Conservation (phyloP, 2,797 vertebrate species). For the Leptoclinus maculatus region DNA sequence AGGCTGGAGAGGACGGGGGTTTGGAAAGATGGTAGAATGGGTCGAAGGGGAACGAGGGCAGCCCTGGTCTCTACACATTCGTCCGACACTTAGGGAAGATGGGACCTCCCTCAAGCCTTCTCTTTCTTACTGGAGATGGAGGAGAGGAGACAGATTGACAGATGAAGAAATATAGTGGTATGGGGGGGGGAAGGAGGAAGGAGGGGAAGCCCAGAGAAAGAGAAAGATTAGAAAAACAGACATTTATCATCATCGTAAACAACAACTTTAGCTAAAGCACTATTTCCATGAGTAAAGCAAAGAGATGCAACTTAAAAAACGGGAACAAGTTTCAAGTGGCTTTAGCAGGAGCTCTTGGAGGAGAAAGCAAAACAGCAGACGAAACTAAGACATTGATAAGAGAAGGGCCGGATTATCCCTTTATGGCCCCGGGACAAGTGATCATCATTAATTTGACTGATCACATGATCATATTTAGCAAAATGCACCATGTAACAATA, state of each 20-base stretch:
- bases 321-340: not conserved
- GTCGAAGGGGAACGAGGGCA: constrained; percentile 46
- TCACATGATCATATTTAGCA: not conserved
- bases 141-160: constrained; percentile 24
- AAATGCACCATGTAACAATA: not conserved
- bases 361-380: not conserved
- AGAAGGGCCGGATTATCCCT: constrained; percentile 6
- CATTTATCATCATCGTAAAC: not conserved
- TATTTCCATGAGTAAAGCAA: constrained; percentile 10
- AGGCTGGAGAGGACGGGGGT: constrained; percentile 20
- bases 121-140: constrained; percentile 92
- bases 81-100: constrained; percentile 98
- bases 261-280: not conserved
- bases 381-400: not conserved
- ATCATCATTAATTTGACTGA: not conserved
- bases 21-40: constrained; percentile 4
- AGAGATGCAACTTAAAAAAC: not conserved
- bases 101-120: constrained; percentile 94
- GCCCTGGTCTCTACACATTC: constrained; percentile 86
- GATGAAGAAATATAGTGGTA: not conserved
- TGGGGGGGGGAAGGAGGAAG: not conserved
- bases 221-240: constrained; percentile 7
- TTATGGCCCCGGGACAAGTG: not conserved
- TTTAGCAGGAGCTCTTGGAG: not conserved
- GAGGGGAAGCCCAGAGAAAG: not conserved